These are phyloP conservation scores for Sphinx pinastri DNA, from an alignment of 2,888 invertebrate genomes.

Conservation along the genomic window DNA sequence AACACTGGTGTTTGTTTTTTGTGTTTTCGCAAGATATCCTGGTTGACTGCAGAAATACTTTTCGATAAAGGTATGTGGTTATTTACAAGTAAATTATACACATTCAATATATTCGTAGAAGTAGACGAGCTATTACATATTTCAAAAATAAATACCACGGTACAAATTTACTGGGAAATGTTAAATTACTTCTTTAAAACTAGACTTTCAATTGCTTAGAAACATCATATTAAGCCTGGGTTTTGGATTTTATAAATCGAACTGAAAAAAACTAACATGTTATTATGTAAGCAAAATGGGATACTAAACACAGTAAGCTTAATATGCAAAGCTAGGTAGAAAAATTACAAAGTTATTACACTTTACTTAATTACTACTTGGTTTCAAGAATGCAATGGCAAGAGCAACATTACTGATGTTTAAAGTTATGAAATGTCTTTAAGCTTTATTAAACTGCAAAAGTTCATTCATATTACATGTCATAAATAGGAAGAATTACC, in stretches of 20 bases:
- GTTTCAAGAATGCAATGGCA: too few relatives aligned
- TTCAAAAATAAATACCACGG: background rate
- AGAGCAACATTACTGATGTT: too few relatives aligned
- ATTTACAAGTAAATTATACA: constrained; percentile 38
- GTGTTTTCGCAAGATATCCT: constrained; percentile 44
- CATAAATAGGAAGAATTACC: too few relatives aligned
- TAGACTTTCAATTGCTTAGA: background rate
- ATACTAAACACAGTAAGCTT: too few relatives aligned
- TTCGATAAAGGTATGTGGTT: constrained; percentile 52
- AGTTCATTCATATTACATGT: too few relatives aligned
- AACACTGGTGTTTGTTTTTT: constrained; percentile 54
- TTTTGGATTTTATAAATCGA: background rate
- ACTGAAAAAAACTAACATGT: background rate
- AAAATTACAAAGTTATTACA: too few relatives aligned
- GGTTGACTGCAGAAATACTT: constrained; percentile 48
- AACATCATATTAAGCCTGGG: background rate
- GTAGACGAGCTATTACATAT: background rate
- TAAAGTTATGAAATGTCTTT: too few relatives aligned
- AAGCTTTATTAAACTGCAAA: too few relatives aligned
- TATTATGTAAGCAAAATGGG: too few relatives aligned
- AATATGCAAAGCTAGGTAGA: too few relatives aligned
- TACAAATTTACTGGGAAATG: background rate
- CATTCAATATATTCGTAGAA: background rate
- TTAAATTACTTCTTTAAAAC: background rate
- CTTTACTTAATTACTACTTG: too few relatives aligned